Conservation (phyloP, 1,140 invertebrate species). For the Glossosoma conforme region DNA sequence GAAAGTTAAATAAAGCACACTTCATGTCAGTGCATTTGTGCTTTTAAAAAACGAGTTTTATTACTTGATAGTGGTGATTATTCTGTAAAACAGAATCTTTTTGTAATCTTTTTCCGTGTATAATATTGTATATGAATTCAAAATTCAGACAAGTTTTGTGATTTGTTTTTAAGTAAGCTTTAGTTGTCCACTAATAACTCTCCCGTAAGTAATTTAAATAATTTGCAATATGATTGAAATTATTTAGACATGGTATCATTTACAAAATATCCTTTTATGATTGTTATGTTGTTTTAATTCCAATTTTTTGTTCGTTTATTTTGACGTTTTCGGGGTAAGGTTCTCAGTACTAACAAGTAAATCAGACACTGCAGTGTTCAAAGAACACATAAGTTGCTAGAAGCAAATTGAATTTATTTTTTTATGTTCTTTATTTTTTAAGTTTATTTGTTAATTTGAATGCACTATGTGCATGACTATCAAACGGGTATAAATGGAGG, state of each 20-base stretch:
- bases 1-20: conserved; percentile 6
- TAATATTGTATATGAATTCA: conserved; percentile 27
- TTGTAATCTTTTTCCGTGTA: conserved; percentile 27
- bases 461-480: conserved; percentile 22
- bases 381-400: conserved; percentile 15
- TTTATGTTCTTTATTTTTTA: conserved; percentile 25
- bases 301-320: conserved; percentile 25
- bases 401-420: conserved; percentile 19
- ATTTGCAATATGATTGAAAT: conserved; percentile 32
- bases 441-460: conserved; percentile 23
- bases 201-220: conserved; percentile 27
- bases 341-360: conserved; percentile 29
- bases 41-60: conserved; percentile 15
- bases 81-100: conserved; percentile 31
- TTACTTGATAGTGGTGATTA: conserved; percentile 25
- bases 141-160: conserved; percentile 33
- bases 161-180: conserved; percentile 29
- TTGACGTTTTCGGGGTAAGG: conserved; percentile 23
- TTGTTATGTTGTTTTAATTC: conserved; percentile 30
- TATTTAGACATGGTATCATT: conserved; percentile 29
- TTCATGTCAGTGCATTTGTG: conserved; percentile 14
- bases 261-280: conserved; percentile 28
- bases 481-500: conserved; percentile 31
- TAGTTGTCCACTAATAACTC: conserved; percentile 23
- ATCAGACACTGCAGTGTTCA: conserved; percentile 19